Base-by-base conservation (phyloP, 2,797 vertebrate species). In the Phataginus tricuspis region DNA sequence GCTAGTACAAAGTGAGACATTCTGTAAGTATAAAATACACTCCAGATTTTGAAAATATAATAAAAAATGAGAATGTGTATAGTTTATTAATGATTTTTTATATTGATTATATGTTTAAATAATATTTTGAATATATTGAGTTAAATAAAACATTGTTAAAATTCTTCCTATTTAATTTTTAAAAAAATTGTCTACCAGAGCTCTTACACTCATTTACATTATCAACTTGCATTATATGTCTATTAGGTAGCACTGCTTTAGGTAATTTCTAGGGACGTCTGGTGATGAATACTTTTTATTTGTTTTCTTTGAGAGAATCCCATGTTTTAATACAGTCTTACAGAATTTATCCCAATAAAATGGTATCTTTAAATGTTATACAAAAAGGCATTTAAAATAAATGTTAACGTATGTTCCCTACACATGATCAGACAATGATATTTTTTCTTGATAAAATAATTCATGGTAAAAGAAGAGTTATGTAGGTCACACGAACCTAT, bases 101-200 rank as follows among this genome's bases (percentile, higher is more conserved):
- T 57, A 39, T 6, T 72, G 29, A 85, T 55, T 66, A 53, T 5
- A 66, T 61, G 10, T n/a, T 93, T 75, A 80, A 82, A 15, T 68
- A 72, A 51, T 16, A 57, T 27, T 93, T 63, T 79, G 5, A 77
- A 31, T 31, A 71, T 29, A 29, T 2, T 59, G 19, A 49, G 4
- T 71, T 92, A 89, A 94, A 37, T 55, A 42, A 66, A 51, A 74
- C 49, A 57, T 71, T 39, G 39, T 85, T 85, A 53, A n/a, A 66
- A n/a, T 14, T 37, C 72, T n/a, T 3, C 39, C 16, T 34, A 15
- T 71, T 69, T 51, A 19, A 37, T 0, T 8, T 74, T 61, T 34
- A 14, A 19, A 71, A 66, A 68, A 45, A n/a, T 15, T 61, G 42
- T 34, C 21, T 45, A 27, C 11, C 11, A 37, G 25, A 51, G 42